Percentiles rank a stretch among this genome's conserved stretches.
phyloP scores from a whole-genome alignment of 2,797 vertebrate genomes.

The Masticophis lateralis region DNA sequence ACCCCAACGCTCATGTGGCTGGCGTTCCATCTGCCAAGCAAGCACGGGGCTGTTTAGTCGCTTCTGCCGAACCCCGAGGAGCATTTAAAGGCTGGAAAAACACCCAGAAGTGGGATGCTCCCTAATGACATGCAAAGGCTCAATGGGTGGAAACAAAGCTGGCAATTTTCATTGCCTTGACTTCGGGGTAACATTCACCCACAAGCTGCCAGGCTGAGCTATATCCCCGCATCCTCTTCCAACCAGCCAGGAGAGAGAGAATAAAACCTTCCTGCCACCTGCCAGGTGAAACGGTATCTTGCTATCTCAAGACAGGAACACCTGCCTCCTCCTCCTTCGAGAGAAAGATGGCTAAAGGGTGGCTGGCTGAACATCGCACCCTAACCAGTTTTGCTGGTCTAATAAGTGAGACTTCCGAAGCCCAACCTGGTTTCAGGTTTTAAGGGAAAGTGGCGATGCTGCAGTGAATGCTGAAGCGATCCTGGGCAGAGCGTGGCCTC shows the following conservation, averaged over 20 bases:
- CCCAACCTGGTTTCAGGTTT: not conserved
- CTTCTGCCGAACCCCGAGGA: accelerated
- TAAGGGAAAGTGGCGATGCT: not conserved
- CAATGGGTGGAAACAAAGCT: not conserved
- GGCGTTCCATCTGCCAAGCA: not conserved
- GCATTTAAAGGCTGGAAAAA: not conserved
- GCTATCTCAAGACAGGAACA: not conserved
- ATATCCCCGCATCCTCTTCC: accelerated
- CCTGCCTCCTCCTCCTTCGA: not conserved
- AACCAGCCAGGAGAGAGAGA: not conserved
- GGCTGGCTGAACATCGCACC: not conserved
- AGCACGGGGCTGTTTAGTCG: not conserved
- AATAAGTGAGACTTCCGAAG: not conserved
- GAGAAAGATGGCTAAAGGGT: not conserved
- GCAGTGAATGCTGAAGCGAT: not conserved
- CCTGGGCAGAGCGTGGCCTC: not conserved
- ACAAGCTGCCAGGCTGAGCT: not conserved
- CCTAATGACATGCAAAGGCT: not conserved
- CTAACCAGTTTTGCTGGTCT: not conserved
- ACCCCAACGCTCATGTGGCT: not conserved
- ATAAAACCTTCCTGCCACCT: accelerated
- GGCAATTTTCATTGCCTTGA: conserved; percentile 12
- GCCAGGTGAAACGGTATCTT: accelerated
- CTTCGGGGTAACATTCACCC: not conserved
- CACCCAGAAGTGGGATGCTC: not conserved